Conservation (phyloP, 2,113 vertebrate species). For the Myrmecobius fasciatus region DNA sequence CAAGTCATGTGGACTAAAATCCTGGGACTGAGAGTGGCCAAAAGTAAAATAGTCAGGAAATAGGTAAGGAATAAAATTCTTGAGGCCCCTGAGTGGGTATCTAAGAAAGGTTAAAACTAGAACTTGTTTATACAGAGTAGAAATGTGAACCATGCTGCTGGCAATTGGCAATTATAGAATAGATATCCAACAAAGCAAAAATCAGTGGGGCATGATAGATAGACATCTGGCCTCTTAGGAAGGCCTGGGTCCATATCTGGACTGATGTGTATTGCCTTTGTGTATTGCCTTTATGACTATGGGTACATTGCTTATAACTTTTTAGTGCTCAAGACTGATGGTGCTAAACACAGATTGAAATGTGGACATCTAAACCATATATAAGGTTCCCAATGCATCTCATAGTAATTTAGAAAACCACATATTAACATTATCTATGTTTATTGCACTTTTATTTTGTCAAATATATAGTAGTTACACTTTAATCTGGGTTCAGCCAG, state of each 20-base stretch:
- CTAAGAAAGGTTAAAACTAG: not conserved
- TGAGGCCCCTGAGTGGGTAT: not conserved
- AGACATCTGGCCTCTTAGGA: not conserved
- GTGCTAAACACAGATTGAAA: not conserved
- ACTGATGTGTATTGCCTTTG: not conserved
- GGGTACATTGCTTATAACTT: not conserved
- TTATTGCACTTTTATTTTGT: not conserved
- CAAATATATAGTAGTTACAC: not conserved
- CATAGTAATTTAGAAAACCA: not conserved
- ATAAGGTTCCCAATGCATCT: not conserved
- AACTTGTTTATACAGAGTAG: not conserved
- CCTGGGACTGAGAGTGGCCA: not conserved
- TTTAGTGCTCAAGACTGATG: not conserved
- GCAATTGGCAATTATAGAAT: not conserved
- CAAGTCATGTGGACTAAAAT: not conserved
- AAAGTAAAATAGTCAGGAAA: slow-evolving; percentile 7
- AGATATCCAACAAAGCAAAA: not conserved
- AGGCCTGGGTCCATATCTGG: not conserved
- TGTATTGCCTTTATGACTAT: not conserved
- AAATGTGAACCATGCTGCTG: not conserved
- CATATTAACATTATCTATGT: not conserved
- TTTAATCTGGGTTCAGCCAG: not conserved
- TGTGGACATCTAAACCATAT: not conserved
- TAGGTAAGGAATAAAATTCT: not conserved
- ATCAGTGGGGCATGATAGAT: not conserved